Evolutionary conservation across 37 sponge, comb jelly and placozoan genomes (phyloP).

Genomic region (Haliclona indistincta): DNA sequence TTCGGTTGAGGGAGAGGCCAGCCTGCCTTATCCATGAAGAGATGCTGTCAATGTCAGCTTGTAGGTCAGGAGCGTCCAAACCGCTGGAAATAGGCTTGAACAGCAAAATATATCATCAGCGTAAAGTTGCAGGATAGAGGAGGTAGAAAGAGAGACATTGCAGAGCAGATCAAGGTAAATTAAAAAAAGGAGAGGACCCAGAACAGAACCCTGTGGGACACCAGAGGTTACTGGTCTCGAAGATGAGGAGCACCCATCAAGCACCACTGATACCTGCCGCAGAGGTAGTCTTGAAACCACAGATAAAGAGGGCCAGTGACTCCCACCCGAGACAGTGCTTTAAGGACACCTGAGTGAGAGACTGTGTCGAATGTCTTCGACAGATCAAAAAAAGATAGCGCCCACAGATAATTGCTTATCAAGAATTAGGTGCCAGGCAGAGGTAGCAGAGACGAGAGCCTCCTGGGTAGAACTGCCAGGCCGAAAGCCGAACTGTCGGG

Average conservation of each 20-base stretch:
- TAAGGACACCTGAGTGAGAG: slow-evolving; percentile 6
- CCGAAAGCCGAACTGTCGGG: too few relatives aligned
- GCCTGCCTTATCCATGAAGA: not conserved
- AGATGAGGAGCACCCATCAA: slow-evolving; percentile 6
- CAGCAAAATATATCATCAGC: slow-evolving; percentile 31
- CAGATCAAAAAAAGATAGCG: not conserved
- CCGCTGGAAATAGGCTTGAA: not conserved
- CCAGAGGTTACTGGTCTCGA: slow-evolving; percentile 3
- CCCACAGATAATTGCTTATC: not conserved
- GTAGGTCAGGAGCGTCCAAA: not conserved
- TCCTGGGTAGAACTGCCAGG: slow-evolving; percentile 16
- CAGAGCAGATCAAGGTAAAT: slow-evolving; percentile 6
- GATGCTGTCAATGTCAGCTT: slow-evolving; percentile 5
- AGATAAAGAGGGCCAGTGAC: not conserved
- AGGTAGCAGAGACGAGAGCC: not conserved
- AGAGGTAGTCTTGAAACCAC: not conserved
- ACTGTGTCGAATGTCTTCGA: slow-evolving; percentile 1
- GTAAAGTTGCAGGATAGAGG: slow-evolving; percentile 6
- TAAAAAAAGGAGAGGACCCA: slow-evolving; percentile 16
- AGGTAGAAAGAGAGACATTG: not conserved
- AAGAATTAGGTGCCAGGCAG: slow-evolving; percentile 6
- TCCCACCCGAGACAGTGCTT: not conserved
- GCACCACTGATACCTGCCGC: not conserved
- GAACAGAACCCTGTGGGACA: slow-evolving; percentile 6
- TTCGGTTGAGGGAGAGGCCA: slow-evolving; percentile 18